Conservation (phyloP, 1,140 invertebrate species). For the Drosophila parabipectinata region DNA sequence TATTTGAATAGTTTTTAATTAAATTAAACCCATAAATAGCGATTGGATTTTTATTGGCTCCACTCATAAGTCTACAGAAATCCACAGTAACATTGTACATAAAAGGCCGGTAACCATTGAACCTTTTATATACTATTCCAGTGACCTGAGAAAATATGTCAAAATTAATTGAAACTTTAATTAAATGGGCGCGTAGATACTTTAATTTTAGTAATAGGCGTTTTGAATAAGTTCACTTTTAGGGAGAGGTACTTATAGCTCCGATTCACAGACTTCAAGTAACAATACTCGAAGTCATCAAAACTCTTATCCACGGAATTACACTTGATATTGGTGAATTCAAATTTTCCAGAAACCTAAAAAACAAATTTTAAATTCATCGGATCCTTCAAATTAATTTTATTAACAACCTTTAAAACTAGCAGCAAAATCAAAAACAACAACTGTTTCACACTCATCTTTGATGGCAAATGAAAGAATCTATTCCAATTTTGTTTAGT, state of each 20-base stretch:
- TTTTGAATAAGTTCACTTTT: conserved; percentile 17
- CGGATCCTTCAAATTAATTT: neutral
- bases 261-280: conserved; percentile 11
- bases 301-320: neutral
- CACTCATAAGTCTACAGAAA: conserved; percentile 12
- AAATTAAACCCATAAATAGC: neutral
- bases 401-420: neutral
- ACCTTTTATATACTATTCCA: neutral
- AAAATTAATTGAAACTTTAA: neutral
- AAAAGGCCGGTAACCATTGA: conserved; percentile 12
- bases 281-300: conserved; percentile 7
- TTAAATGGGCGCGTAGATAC: neutral
- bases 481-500: neutral
- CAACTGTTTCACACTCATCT: neutral
- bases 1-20: neutral
- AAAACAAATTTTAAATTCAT: neutral
- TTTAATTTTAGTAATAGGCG: conserved; percentile 2
- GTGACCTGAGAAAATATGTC: neutral
- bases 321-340: conserved; percentile 20
- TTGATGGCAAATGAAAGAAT: neutral
- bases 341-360: neutral
- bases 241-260: neutral
- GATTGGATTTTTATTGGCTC: neutral
- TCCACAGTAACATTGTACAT: conserved; percentile 22
- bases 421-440: neutral